Percentiles rank a stretch among this genome's conserved stretches.
Conservation (phyloP, 2,113 vertebrate genomes). For the Dinomys branickii region DNA sequence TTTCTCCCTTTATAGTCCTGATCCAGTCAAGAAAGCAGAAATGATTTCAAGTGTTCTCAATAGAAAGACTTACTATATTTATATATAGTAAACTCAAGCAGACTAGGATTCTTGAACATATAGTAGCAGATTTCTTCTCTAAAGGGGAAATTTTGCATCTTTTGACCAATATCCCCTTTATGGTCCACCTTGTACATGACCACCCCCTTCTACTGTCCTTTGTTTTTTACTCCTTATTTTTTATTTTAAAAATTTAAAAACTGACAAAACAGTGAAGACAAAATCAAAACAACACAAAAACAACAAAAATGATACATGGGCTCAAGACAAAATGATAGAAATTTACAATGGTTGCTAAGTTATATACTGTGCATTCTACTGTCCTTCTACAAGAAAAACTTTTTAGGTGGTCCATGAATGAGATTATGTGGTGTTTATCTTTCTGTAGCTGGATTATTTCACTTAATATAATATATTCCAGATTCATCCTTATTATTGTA, state of each 20-base stretch:
- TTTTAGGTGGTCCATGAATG: background rate
- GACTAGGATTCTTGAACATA: background rate
- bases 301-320: too few species aligned
- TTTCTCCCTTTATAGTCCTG: background rate
- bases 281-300: too few species aligned
- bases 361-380: too few species aligned
- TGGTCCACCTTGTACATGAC: background rate
- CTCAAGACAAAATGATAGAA: too few species aligned
- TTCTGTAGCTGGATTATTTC: background rate
- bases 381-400: background rate
- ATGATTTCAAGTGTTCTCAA: background rate
- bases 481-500: background rate
- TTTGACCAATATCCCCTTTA: background rate
- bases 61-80: background rate
- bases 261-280: too few species aligned
- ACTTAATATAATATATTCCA: background rate
- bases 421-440: background rate
- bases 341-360: too few species aligned
- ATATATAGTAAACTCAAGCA: background rate
- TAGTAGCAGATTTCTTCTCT: background rate
- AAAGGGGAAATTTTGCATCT: background rate
- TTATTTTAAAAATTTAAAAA: too few species aligned
- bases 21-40: constrained; percentile 8
- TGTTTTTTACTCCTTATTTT: too few species aligned
- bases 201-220: background rate